Evolutionary conservation across 2,888 invertebrate genomes (phyloP), one percentile per base, ranked within the genome.

Genomic region (Drosophila longiperda): DNA sequence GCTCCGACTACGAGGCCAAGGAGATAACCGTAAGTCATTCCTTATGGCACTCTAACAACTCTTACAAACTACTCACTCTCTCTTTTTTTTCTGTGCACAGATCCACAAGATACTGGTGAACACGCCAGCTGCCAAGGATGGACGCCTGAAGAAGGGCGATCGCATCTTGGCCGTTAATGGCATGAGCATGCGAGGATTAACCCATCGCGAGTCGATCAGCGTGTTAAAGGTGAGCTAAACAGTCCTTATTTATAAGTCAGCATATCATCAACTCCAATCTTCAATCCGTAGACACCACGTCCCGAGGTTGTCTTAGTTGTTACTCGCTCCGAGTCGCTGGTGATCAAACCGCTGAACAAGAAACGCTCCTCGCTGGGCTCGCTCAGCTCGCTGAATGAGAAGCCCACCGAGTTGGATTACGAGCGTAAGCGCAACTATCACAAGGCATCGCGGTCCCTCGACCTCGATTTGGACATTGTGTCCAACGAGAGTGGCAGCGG

Each of bases 81-180:
- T 20, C 11, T 2, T 1, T 6, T 5, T 29, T 5, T 29, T 29
- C 15, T 12, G 4, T 12, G n/a, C 1, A 3, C 91, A 97, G 97
- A 96, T 98, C 78, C 97, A 98, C 93, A 96, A 97, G 93, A 97
- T 98, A 61, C 94, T 98, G 83, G 95, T 95, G 67, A 97, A 97
- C 81, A 97, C 98, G 87, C 95, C 97, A 60, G 98, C 98, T 49
- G 97, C 97, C 87, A 95, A 96, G 88, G 97, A 98, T 91, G 98
- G 98, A 8, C 94, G 96, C 61, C 94, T 98, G 55, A 96, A 96
- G 92, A 96, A 97, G 90, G 98, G 98, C 20, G 97, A 98, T 91
- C 96, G 97, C 92, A 96, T 99, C 76, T 94, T 97, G 82, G 97
- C 97, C 83, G 98, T 98, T 81, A 98, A 98, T 92, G 98, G 98